These are phyloP conservation scores for Danio jaintianensis DNA, from an alignment of 2,797 vertebrate genomes.

Conservation along the genomic window DNA sequence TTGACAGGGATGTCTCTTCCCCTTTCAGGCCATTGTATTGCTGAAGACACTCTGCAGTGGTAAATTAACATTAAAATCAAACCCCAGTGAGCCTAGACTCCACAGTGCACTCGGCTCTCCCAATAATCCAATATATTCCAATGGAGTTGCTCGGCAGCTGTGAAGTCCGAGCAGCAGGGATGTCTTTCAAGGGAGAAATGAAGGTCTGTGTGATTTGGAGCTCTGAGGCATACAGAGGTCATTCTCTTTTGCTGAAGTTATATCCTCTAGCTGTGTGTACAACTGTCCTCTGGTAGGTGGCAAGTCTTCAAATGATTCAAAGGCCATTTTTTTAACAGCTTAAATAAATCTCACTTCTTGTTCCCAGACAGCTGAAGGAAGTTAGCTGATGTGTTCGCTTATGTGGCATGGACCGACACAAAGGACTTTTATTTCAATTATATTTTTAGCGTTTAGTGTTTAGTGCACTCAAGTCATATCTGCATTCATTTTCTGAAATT, in stretches of 20 bases:
- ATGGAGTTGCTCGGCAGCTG: slow-evolving; percentile 80
- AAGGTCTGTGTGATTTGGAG: slow-evolving; percentile 84
- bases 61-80: slow-evolving; percentile 93
- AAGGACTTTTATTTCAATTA: neutral
- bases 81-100: slow-evolving; percentile 80
- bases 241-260: slow-evolving; percentile 82
- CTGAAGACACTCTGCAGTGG: slow-evolving; percentile 81
- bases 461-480: neutral
- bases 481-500: neutral
- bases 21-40: slow-evolving; percentile 87
- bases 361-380: slow-evolving; percentile 44
- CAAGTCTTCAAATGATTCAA: slow-evolving; percentile 67
- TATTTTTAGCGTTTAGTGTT: slow-evolving; percentile 17
- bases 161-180: slow-evolving; percentile 87
- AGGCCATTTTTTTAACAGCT: slow-evolving; percentile 64
- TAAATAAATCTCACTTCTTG: slow-evolving; percentile 55
- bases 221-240: slow-evolving; percentile 82
- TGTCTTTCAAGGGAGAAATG: slow-evolving; percentile 85
- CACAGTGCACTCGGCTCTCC: slow-evolving; percentile 82
- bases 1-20: slow-evolving; percentile 84
- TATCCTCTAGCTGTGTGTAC: slow-evolving; percentile 89
- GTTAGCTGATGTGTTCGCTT: slow-evolving; percentile 55
- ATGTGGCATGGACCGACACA: neutral
- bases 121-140: slow-evolving; percentile 92
- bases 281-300: slow-evolving; percentile 83